These are phyloP conservation scores for Dolichotis patagonum DNA, from an alignment of 2,113 vertebrate species.

Conservation along the genomic window DNA sequence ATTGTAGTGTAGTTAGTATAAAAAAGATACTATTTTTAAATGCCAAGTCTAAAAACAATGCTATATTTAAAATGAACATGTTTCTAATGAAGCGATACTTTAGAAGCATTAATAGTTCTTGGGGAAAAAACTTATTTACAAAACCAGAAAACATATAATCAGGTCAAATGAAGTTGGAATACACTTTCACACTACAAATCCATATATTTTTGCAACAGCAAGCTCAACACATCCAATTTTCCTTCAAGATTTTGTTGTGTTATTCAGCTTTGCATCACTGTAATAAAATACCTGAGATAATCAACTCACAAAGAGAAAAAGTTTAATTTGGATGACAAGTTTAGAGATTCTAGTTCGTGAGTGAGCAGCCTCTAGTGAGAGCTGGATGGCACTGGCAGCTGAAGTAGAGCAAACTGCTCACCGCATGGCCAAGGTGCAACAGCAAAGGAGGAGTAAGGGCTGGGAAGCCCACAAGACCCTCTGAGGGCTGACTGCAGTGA, in stretches of 20 bases:
- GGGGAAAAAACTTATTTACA: neutral
- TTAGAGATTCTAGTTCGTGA: neutral
- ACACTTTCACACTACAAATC: neutral
- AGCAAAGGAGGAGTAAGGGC: neutral
- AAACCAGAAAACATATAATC: neutral
- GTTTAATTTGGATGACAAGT: neutral
- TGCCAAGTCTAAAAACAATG: neutral
- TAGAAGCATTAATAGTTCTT: neutral
- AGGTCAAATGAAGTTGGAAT: neutral
- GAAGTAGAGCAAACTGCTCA: too few relatives aligned
- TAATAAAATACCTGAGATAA: neutral
- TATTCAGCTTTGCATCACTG: neutral
- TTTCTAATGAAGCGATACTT: neutral
- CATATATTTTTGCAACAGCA: neutral
- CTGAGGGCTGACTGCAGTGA: neutral
- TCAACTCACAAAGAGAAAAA: neutral
- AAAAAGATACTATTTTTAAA: neutral
- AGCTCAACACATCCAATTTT: neutral
- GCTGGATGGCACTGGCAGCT: fast-evolving
- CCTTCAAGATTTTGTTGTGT: neutral
- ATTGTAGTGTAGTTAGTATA: neutral
- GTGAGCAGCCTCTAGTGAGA: neutral
- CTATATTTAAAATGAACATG: conserved; percentile 17
- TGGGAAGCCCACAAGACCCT: fast-evolving
- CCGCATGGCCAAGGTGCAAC: neutral